Percentiles rank a stretch among this genome's conserved stretches.
phyloP scores from a whole-genome alignment of 2,888 invertebrate genomes.

The Cabera pusaria region DNA sequence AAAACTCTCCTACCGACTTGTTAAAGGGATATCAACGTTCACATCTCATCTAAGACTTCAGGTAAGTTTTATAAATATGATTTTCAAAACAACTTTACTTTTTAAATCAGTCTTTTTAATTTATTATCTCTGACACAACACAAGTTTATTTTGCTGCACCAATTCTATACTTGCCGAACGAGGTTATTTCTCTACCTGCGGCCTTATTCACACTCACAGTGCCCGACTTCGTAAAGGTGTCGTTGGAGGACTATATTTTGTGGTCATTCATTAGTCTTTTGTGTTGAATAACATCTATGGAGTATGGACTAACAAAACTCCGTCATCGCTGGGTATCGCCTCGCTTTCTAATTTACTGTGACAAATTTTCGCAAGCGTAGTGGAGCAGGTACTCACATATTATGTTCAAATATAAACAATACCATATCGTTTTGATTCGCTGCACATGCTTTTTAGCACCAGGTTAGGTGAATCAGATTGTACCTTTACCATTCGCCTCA shows the following conservation, averaged over 20 bases:
- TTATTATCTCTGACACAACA: slow-evolving; percentile 14
- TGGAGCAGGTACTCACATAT: slow-evolving; percentile 24
- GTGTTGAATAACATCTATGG: slow-evolving; percentile 28
- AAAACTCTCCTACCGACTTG: not conserved
- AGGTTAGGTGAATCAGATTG: slow-evolving; percentile 1
- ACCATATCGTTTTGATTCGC: slow-evolving; percentile 45
- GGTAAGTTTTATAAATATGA: slow-evolving; percentile 9
- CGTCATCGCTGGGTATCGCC: slow-evolving; percentile 45
- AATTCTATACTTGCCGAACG: slow-evolving; percentile 7
- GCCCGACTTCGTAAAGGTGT: slow-evolving; percentile 1
- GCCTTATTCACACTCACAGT: slow-evolving; percentile 10
- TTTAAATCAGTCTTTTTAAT: slow-evolving; percentile 10
- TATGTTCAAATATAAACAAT: slow-evolving; percentile 35
- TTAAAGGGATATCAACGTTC: too few species aligned
- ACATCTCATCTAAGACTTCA: too few species aligned
- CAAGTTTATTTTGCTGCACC: slow-evolving; percentile 20
- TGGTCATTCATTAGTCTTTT: slow-evolving; percentile 12
- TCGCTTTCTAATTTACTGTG: slow-evolving; percentile 78
- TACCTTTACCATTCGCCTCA: too few species aligned
- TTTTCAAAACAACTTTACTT: slow-evolving; percentile 5
- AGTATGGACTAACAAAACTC: slow-evolving; percentile 25
- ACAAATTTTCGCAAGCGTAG: slow-evolving; percentile 63
- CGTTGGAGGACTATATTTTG: slow-evolving; percentile 12
- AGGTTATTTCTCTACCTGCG: slow-evolving; percentile 27
- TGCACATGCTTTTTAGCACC: slow-evolving; percentile 35